Evolutionary conservation across 2,113 vertebrate genomes (phyloP), one percentile per base, ranked within the genome.

Genomic region (Steatornis caripensis): DNA sequence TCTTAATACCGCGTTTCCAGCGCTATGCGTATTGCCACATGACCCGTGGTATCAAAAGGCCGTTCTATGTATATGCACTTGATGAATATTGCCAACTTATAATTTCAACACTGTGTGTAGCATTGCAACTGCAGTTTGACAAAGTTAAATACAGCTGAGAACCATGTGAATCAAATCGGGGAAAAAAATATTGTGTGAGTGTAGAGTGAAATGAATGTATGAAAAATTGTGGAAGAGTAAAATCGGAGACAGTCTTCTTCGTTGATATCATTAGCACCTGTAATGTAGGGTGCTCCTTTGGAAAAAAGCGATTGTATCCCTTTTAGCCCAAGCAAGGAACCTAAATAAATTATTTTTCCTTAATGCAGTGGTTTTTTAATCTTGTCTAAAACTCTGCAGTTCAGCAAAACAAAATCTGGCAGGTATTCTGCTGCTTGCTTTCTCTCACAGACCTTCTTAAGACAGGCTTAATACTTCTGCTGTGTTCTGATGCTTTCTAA

Each of bases 11-110:
- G 74, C 58, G 4, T 75, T 86, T 60, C 58, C n/a, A 61, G 68
- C 13, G 66, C 34, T 55, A 4, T 19, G 1, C 11, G 0, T 8
- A 12, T 17, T 43, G 48, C 87, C 62, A 20, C 11, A 0, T 10
- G 39, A 62, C 36, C 71, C 13, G 0, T 4, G 32, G 12, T 15
- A 14, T 11, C 37, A 41, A 24, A 61, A 21, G 71, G 16, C 75
- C 55, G 51, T 19, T 45, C 37, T 9, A 0, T 12, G 39, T 23
- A 1, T 32, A 5, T 1, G 45, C 60, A 12, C 27, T 3, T 5
- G 43, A n/a, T 17, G 8, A 55, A n/a, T 69, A 9, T 30, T 41
- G 19, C 20, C 51, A 60, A 3, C 48, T 46, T 11, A 0, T 2
- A 2, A 37, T 74, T 77, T n/a, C 61, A 41, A 0, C 1, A 30